Percentiles rank a stretch among this genome's conserved stretches.
phyloP scores from a whole-genome alignment of 2,113 vertebrate genomes.

The Paramisgurnus dabryanus region DNA sequence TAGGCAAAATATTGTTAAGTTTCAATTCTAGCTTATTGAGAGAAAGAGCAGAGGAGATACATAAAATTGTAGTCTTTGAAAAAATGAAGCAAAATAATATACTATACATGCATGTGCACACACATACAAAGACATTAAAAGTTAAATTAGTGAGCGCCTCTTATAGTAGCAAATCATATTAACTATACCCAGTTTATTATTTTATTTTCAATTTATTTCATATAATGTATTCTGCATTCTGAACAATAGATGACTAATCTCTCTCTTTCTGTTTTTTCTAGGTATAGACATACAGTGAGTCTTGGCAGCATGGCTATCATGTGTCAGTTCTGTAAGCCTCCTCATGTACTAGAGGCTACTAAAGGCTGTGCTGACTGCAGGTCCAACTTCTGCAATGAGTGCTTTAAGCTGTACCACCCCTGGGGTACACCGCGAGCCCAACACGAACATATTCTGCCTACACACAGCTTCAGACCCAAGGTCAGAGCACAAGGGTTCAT shows the following conservation, averaged over 20 bases:
- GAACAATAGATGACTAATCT: neutral
- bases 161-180: too few relatives aligned
- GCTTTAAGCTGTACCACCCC: constrained; percentile 97
- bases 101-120: too few relatives aligned
- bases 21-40: neutral
- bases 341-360: constrained; percentile 88
- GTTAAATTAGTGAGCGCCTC: too few relatives aligned
- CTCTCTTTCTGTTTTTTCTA: constrained; percentile 44
- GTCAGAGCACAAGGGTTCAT: constrained; percentile 63
- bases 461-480: constrained; percentile 94
- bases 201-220: too few relatives aligned
- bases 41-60: too few relatives aligned
- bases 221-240: too few relatives aligned
- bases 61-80: too few relatives aligned
- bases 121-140: too few relatives aligned
- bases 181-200: too few relatives aligned
- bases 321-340: constrained; percentile 92
- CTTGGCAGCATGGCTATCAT: constrained; percentile 82
- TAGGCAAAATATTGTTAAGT: neutral
- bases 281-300: constrained; percentile 76
- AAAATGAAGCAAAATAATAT: too few relatives aligned
- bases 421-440: constrained; percentile 96
- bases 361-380: constrained; percentile 96
- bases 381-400: constrained; percentile 95
- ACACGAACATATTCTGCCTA: constrained; percentile 91